Evolutionary conservation across 2,888 invertebrate genomes (phyloP).

Genomic region (Melipona bicolor): DNA sequence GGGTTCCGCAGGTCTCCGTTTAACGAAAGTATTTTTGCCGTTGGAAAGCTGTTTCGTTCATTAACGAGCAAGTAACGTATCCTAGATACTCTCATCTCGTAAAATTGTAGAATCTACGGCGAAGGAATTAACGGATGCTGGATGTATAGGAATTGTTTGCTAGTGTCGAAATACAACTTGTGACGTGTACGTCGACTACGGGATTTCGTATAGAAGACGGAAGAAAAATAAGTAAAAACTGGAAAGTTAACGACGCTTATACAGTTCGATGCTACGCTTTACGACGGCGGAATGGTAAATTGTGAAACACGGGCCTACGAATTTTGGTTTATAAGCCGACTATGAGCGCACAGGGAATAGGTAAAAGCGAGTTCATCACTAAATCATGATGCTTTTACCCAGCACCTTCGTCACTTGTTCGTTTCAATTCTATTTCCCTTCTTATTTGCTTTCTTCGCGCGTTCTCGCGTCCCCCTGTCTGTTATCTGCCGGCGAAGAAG

Average conservation of each 20-base stretch:
- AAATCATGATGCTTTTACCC: constrained; percentile 83
- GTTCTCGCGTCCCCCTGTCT: background rate
- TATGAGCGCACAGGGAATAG: constrained; percentile 53
- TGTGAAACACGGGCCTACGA: constrained; percentile 11
- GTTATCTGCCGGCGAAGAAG: constrained; percentile 10
- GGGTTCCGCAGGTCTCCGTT: background rate
- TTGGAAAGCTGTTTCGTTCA: too few relatives aligned
- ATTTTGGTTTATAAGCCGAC: constrained; percentile 11
- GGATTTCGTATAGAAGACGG: too few relatives aligned
- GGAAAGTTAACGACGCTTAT: too few relatives aligned
- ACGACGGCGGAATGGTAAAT: background rate
- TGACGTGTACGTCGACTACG: too few relatives aligned
- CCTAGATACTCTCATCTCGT: too few relatives aligned
- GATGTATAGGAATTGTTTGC: too few relatives aligned
- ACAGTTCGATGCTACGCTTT: background rate
- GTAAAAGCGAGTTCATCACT: constrained; percentile 80
- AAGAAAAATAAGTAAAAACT: too few relatives aligned
- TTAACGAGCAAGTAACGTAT: too few relatives aligned
- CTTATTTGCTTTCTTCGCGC: constrained; percentile 35
- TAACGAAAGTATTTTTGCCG: constrained; percentile 20
- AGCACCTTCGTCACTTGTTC: constrained; percentile 69
- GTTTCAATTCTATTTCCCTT: constrained; percentile 38
- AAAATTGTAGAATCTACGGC: too few relatives aligned
- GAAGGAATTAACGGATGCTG: fast-evolving
- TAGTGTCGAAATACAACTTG: too few relatives aligned